These are phyloP conservation scores for Trissonchulus latispiculum DNA, from an alignment of 2,888 invertebrate genomes.

Conservation along the genomic window DNA sequence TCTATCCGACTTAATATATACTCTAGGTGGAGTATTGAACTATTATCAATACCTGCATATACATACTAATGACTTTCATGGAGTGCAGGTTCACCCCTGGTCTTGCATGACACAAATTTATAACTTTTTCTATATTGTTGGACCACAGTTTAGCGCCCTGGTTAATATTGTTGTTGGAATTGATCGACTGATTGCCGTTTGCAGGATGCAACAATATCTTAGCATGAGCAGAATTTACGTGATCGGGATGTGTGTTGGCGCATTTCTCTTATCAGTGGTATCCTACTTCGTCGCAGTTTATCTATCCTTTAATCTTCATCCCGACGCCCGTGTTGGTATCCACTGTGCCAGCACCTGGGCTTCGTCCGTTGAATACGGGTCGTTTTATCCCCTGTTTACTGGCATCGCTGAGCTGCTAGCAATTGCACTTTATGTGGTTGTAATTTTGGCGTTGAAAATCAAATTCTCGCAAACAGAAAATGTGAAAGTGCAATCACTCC, in stretches of 20 bases:
- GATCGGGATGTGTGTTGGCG: neutral
- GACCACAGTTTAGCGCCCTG: neutral
- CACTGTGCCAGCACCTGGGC: neutral
- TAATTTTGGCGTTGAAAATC: neutral
- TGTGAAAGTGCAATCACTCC: no score
- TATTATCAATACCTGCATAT: neutral
- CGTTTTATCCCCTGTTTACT: neutral
- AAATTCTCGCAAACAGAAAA: no score
- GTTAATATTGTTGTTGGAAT: neutral
- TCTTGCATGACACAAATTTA: neutral
- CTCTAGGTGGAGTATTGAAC: neutral
- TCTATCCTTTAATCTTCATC: neutral
- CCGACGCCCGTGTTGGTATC: neutral
- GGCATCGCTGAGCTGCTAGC: neutral
- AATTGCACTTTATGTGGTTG: neutral
- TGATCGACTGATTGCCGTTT: neutral
- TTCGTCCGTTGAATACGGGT: neutral
- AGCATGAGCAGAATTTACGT: neutral
- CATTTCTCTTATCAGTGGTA: neutral
- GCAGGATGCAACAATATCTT: neutral
- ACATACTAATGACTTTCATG: neutral
- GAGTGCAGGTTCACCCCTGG: neutral
- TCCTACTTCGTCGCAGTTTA: neutral
- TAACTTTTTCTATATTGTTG: neutral
- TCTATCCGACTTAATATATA: neutral